Conservation (phyloP, 2,113 vertebrate genomes). For the Chaenocephalus aceratus region DNA sequence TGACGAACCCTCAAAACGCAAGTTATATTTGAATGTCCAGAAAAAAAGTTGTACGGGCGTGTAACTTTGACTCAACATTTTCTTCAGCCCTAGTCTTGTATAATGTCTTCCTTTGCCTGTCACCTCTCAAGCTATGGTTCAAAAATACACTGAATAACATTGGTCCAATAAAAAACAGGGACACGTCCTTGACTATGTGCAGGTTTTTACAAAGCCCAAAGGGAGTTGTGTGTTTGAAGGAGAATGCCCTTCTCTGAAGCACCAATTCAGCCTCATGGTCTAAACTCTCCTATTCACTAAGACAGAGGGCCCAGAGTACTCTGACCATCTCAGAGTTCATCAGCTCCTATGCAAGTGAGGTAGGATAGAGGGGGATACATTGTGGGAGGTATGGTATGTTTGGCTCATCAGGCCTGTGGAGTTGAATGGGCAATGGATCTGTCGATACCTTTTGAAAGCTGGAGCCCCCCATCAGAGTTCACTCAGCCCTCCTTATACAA, state of each 20-base stretch:
- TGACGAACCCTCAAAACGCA: neutral
- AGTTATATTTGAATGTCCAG: neutral
- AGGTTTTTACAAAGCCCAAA: constrained; percentile 52
- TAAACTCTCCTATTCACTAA: constrained; percentile 53
- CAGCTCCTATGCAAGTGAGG: constrained; percentile 50
- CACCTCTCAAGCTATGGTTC: constrained; percentile 26
- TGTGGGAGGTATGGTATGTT: constrained; percentile 60
- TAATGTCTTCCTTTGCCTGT: neutral
- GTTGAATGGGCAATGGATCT: constrained; percentile 47
- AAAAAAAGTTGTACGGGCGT: neutral
- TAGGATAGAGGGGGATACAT: constrained; percentile 4
- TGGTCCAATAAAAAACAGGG: constrained; percentile 36
- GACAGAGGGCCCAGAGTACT: constrained; percentile 34
- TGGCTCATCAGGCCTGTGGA: constrained; percentile 55
- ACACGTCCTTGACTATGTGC: constrained; percentile 51
- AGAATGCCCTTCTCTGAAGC: constrained; percentile 53
- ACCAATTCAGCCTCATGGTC: constrained; percentile 49
- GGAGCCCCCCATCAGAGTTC: constrained; percentile 47
- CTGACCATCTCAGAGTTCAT: constrained; percentile 52
- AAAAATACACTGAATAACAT: constrained; percentile 40
- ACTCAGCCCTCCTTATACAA: constrained; percentile 60
- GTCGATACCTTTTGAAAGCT: constrained; percentile 47
- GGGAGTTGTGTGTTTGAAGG: constrained; percentile 52
- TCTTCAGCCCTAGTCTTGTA: constrained; percentile 17
- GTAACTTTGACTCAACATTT: neutral